Evolutionary conservation across 2,888 invertebrate species (phyloP).

Genomic region (Eupithecia centaureata): DNA sequence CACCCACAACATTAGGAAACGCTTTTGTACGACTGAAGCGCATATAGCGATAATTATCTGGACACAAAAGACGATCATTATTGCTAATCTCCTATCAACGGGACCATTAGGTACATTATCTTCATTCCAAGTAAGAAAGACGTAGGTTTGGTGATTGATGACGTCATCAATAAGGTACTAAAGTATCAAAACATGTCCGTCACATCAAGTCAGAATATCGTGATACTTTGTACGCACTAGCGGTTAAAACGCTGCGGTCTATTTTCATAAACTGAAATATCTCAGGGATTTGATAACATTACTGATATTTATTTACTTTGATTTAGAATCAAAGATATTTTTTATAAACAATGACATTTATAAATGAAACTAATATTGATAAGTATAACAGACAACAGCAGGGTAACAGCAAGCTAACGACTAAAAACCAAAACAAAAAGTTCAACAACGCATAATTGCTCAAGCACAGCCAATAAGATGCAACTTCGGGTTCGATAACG

Average conservation of each 20-base stretch:
- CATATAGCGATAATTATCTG: neutral
- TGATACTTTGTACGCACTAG: neutral
- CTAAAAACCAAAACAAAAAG: too few relatives aligned
- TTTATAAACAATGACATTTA: too few relatives aligned
- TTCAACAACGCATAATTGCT: too few relatives aligned
- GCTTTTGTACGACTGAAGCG: neutral
- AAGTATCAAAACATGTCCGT: neutral
- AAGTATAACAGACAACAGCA: too few relatives aligned
- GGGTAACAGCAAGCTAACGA: too few relatives aligned
- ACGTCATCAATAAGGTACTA: neutral
- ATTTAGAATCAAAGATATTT: too few relatives aligned
- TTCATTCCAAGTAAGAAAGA: neutral
- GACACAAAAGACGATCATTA: constrained; percentile 10
- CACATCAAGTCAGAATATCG: neutral
- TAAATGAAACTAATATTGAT: too few relatives aligned
- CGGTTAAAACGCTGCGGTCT: neutral
- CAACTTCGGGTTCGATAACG: too few relatives aligned
- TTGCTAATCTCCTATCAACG: neutral
- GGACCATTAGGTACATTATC: neutral
- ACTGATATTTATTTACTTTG: too few relatives aligned
- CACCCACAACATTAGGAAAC: neutral
- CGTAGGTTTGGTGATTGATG: neutral
- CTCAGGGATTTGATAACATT: neutral
- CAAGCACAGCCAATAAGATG: too few relatives aligned
- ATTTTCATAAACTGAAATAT: neutral